Evolutionary conservation across 1,140 invertebrate species (phyloP).

Genomic region (Littorina saxatilis): DNA sequence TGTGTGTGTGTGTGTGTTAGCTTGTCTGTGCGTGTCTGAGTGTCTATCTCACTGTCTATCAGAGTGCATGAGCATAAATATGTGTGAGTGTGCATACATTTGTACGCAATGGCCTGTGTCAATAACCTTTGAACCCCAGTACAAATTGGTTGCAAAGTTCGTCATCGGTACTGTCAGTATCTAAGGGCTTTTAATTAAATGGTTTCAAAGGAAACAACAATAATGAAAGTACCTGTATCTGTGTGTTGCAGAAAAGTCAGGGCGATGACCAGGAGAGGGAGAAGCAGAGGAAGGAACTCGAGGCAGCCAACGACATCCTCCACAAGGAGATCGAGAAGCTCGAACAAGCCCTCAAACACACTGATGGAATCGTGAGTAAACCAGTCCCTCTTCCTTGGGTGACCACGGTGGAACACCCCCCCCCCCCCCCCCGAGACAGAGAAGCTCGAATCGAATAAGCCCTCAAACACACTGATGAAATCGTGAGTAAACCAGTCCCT

Average conservation of each 20-base stretch:
- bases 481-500: too few species aligned
- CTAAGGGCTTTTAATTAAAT: too few species aligned
- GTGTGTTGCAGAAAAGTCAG: slow-evolving; percentile 25
- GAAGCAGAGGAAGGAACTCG: slow-evolving; percentile 61
- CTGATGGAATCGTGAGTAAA: slow-evolving; percentile 59
- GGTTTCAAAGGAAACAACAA: too few species aligned
- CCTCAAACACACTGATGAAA: too few species aligned
- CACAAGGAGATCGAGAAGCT: slow-evolving; percentile 71
- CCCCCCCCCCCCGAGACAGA: too few species aligned
- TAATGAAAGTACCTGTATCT: slow-evolving; percentile 5
- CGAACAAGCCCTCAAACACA: slow-evolving; percentile 64
- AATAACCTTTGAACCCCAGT: too few species aligned
- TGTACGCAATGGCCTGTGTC: not conserved
- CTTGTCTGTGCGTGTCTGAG: slow-evolving; percentile 3
- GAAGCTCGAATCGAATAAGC: too few species aligned
- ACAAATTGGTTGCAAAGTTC: too few species aligned
- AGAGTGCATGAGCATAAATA: not conserved
- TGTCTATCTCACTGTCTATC: not conserved
- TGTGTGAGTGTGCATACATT: slow-evolving; percentile 12
- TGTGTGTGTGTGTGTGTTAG: slow-evolving; percentile 15
- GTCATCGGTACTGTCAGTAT: too few species aligned
- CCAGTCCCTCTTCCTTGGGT: too few species aligned
- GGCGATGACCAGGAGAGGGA: slow-evolving; percentile 38
- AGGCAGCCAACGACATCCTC: slow-evolving; percentile 70
- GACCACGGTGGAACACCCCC: too few species aligned